phyloP scores from a whole-genome alignment of 2,797 vertebrate genomes.

The Falco novaeseelandiae region DNA sequence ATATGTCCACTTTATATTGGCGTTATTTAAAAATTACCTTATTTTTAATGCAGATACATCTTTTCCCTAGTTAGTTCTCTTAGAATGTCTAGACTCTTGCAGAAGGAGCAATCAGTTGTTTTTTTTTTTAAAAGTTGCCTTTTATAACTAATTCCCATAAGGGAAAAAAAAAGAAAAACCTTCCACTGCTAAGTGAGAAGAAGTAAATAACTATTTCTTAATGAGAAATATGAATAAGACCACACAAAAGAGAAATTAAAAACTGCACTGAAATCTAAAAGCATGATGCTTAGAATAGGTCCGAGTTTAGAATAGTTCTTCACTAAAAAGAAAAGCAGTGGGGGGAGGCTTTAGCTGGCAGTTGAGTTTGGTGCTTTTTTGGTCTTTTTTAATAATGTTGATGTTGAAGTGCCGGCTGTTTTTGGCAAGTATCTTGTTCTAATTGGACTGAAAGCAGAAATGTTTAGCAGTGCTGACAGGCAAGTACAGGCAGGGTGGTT shows the following conservation, averaged over 20 bases:
- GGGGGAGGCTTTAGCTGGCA: neutral
- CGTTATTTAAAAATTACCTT: slow-evolving; percentile 33
- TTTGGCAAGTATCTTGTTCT: neutral
- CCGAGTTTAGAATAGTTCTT: neutral
- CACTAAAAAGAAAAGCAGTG: neutral
- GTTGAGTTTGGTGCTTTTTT: neutral
- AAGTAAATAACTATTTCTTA: slow-evolving; percentile 5
- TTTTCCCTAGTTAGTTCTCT: neutral
- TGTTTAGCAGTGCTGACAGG: neutral
- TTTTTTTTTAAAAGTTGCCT: neutral
- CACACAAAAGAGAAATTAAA: neutral
- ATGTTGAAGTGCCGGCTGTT: neutral
- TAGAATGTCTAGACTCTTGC: neutral
- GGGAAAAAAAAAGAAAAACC: neutral
- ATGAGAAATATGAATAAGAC: neutral
- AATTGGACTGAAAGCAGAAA: neutral
- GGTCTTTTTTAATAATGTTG: neutral
- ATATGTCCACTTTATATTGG: slow-evolving; percentile 48
- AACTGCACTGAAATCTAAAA: neutral
- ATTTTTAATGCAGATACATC: neutral
- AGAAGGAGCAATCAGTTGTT: neutral
- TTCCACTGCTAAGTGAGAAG: neutral
- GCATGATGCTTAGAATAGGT: neutral
- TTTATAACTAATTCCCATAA: neutral
- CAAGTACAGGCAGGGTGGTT: neutral